These are phyloP conservation scores for Steinernema feltiae DNA, from an alignment of 1,140 invertebrate genomes.

Conservation along the genomic window DNA sequence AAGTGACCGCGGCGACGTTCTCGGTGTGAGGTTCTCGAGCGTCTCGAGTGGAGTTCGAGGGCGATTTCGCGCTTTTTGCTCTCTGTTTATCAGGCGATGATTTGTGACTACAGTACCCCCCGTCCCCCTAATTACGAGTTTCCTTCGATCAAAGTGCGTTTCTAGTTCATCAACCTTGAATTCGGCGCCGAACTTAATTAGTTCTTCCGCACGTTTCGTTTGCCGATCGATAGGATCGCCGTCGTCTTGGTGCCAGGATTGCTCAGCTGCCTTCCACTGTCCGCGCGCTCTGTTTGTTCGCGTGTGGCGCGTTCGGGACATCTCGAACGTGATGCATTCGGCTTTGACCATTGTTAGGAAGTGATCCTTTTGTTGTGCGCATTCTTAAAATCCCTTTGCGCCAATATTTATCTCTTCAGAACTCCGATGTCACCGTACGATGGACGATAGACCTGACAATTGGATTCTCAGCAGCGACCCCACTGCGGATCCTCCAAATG, in stretches of 20 bases:
- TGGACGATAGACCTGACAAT: not conserved
- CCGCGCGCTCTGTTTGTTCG: constrained; percentile 6
- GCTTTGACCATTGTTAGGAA: constrained; percentile 3
- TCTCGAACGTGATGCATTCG: too few relatives aligned
- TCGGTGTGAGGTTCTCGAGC: not conserved
- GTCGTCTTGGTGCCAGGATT: not conserved
- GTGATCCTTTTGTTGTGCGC: not conserved
- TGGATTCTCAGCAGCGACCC: not conserved
- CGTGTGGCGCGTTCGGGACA: not conserved
- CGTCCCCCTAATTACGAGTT: too few relatives aligned
- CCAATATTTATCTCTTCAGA: not conserved
- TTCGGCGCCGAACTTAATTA: not conserved
- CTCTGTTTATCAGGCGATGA: too few relatives aligned
- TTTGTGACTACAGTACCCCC: too few relatives aligned
- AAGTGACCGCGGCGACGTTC: not conserved
- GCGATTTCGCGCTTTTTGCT: not conserved
- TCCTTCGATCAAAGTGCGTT: not conserved
- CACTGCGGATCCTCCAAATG: not conserved
- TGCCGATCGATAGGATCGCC: not conserved
- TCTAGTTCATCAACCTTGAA: not conserved
- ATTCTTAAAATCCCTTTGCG: not conserved
- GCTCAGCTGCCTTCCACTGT: not conserved
- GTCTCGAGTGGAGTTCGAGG: not conserved
- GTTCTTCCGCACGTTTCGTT: not conserved
- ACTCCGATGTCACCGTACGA: not conserved